Conservation (phyloP, 2,797 vertebrate genomes). For the Hephaestus fuliginosus region DNA sequence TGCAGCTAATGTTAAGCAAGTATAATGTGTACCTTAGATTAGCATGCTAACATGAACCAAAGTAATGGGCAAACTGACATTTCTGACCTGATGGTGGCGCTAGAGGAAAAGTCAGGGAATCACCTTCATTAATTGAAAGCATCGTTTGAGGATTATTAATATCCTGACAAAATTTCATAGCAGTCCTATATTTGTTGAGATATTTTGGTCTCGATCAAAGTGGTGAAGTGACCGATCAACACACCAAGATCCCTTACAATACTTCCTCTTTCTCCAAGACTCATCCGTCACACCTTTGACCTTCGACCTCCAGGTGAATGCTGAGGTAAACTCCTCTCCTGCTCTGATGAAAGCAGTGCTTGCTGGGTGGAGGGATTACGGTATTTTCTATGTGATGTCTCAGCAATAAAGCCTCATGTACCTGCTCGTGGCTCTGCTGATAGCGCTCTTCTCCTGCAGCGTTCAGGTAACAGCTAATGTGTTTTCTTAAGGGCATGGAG, state of each 20-base stretch:
- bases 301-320: neutral
- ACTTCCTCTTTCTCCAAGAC: neutral
- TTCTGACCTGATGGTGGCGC: neutral
- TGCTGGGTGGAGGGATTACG: conserved; percentile 27
- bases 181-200: neutral
- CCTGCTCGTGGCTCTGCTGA: conserved; percentile 39
- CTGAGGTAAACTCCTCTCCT: neutral
- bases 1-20: neutral
- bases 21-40: neutral
- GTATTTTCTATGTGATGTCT: conserved; percentile 43
- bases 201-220: neutral
- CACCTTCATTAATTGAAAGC: neutral
- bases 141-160: neutral
- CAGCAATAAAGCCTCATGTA: conserved; percentile 41
- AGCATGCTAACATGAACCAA: neutral
- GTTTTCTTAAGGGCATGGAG: neutral
- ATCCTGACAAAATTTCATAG: neutral
- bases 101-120: neutral
- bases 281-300: conserved; percentile 8
- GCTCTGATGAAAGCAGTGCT: conserved; percentile 23
- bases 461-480: conserved; percentile 1
- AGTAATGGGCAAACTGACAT: neutral
- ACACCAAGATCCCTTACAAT: neutral
- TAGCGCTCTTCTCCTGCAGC: conserved; percentile 23
- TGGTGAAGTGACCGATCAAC: neutral